Base-by-base conservation (phyloP, 2,888 invertebrate genomes). In the Morpho deidamia region DNA sequence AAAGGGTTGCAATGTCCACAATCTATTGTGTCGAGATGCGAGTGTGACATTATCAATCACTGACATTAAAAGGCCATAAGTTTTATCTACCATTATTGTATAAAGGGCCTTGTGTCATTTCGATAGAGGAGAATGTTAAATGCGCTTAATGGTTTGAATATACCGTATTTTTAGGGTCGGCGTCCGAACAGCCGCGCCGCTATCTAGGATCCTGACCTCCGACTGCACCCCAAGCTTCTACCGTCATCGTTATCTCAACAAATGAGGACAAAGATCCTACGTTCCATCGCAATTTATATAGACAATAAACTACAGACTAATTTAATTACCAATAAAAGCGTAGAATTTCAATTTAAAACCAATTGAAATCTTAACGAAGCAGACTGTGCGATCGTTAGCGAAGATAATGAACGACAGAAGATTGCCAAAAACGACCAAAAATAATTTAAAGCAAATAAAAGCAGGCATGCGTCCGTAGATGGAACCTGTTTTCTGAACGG, bases 361-460 rank as follows among this genome's bases (percentile, higher is more conserved):
- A 77, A 81, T 83, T 77, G 76, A 78, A 79, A 82, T 82, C 78
- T 82, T 83, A 83, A 85, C 81, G 83, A 82, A 81, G 81, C 75
- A 67, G 67, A 74, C 70, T 66, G 71, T 63, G 64, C 74, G 87
- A 89, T 87, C 83, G 85, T 85, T 86, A 81, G 71, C 76, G 64
- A 67, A 78, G 87, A 87, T 88, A 88, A 86, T 85, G 77, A 81
- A 70, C 72, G 67, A 61, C 61, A 53, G 65, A 70, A 77, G 81
- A 83, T 86, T 83, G 85, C 84, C 82, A 84, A 88, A 89, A 81
- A 84, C 74, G 78, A 86, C 79, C 82, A 89, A 88, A 85, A 83
- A 76, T 79, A 73, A 71, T 78, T 76, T 80, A 87, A 86, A 87
- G 77, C 84, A 88, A 89, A 89, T 84, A 87, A 86, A 88, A 80